A percentile compares a stretch with the other conserved stretches of the same genome.
Evolutionary conservation across 2,797 vertebrate species (phyloP).

Genomic region (Spinus pinus): DNA sequence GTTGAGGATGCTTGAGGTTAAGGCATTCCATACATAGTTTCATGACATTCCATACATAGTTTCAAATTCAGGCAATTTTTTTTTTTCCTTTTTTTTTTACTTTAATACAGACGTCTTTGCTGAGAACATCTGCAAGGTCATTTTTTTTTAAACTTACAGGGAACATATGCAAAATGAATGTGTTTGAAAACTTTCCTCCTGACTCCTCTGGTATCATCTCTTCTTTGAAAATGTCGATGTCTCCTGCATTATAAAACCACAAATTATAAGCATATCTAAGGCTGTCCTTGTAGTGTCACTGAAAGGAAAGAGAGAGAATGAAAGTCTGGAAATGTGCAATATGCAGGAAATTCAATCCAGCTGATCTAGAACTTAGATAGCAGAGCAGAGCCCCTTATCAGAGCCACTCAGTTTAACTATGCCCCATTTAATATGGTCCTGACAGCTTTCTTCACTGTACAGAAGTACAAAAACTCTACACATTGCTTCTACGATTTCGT

Average conservation of each 20-base stretch:
- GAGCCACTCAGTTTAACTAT: constrained; percentile 85
- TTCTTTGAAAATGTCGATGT: constrained; percentile 73
- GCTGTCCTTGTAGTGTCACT: constrained; percentile 80
- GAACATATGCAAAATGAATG: constrained; percentile 44
- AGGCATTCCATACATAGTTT: constrained; percentile 4
- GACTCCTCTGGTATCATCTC: constrained; percentile 56
- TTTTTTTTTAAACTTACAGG: constrained; percentile 1
- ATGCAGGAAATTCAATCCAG: constrained; percentile 90
- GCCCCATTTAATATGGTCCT: constrained; percentile 84
- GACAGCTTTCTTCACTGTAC: constrained; percentile 78
- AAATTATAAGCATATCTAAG: constrained; percentile 77
- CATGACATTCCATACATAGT: not conserved
- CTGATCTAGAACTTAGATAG: constrained; percentile 88
- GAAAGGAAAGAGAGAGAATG: constrained; percentile 73
- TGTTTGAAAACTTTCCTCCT: constrained; percentile 30
- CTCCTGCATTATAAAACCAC: constrained; percentile 76
- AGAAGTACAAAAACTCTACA: constrained; percentile 72
- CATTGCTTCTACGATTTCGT: constrained; percentile 51
- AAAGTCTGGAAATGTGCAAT: constrained; percentile 80
- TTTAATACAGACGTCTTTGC: constrained; percentile 11
- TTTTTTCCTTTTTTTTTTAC: not conserved
- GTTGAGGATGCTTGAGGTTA: not conserved
- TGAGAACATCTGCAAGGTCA: constrained; percentile 36
- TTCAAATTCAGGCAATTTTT: constrained; percentile 18
- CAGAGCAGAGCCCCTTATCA: constrained; percentile 84